Evolutionary conservation across 2,113 vertebrate species (phyloP), one percentile per base, ranked within the genome.

Genomic region (Zingel zingel): DNA sequence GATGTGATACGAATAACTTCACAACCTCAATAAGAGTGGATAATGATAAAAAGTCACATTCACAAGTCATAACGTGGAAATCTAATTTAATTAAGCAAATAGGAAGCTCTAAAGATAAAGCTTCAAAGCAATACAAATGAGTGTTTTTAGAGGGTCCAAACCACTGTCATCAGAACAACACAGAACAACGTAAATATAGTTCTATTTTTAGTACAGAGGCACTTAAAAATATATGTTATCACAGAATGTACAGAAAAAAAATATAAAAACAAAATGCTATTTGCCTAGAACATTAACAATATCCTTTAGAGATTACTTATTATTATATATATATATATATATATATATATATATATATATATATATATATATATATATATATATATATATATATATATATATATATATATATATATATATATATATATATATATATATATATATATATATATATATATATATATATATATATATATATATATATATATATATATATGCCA

Each of bases 21-120:
- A 74, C 74, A 77, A 74, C 36, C 53, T 64, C 74, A 51, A 14
- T 21, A 5, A 58, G 25, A 62, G 4, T 33, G 58, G 27, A 53
- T 74, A 65, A 64, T 59, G 25, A 64, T 83, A 47, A 83, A 39
- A 64, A 77, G 68, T 84, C 73, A 62, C 48, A 33, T 66, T 39
- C 66, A 77, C 39, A 43, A 43, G 9, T 43, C 10, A 11, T 11
- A 43, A 43, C 39, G 48, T 33, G 39, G 43, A 79, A 84, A 23
- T 48, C 0, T 56, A 58, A 63, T 76, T 65, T 33, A 65, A 58
- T 68, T 53, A 16, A 47, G 48, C 18, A 62, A 87, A 88, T 11
- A 1, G 3, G 19, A 16, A 19, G 12, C 45, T 65, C 83, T 63
- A 81, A 77, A 88, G 54, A 63, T 65, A 18, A 30, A 80, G 27